Evolutionary conservation across 1,140 invertebrate genomes (phyloP), one percentile per base, ranked within the genome.

Genomic region (Neodiprion pinetum): DNA sequence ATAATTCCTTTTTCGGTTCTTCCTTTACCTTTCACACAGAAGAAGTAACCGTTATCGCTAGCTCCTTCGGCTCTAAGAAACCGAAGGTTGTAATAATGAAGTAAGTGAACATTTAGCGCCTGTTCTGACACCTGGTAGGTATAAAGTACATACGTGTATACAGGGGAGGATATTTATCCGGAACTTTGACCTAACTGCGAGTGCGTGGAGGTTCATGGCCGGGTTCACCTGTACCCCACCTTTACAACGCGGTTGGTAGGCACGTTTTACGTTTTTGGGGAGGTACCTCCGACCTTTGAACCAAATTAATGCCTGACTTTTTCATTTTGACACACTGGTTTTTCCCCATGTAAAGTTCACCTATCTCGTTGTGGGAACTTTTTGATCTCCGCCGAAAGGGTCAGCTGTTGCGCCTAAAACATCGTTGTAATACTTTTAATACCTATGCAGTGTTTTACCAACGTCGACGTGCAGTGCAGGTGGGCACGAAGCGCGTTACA

Each of bases 251-350:
- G 5, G 28, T 40, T 40, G 28, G 28, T 40, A 40, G 28, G 1
- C 28, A 12, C n/a, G 53, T 12, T 61, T 61, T 61, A 61, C 53
- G 53, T 61, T 61, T 61, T 61, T 5, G 53, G 53, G 53, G 53
- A 61, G 53, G 53, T 61, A 11, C 53, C 53, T 61, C 53, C 7
- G 53, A 61, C 53, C 53, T 61, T 61, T 61, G 53, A 61, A 12
- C 53, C 53, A 61, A 61, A 61, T 61, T 61, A 61, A 61, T 61
- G 53, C 53, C 53, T 61, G 8, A 12, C 53, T 61, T 61, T 61
- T 17, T 61, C 53, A 61, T 61, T 61, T 61, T 61, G 53, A 61
- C 53, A 61, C 53, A 61, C n/a, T 61, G 0, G 53, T 61, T 61
- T 61, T 40, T 40, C 28, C n/a, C 53, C 53, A 9, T 21, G 53